Conservation (phyloP, 2,113 vertebrate species). For the Corythornis madagascariensis region DNA sequence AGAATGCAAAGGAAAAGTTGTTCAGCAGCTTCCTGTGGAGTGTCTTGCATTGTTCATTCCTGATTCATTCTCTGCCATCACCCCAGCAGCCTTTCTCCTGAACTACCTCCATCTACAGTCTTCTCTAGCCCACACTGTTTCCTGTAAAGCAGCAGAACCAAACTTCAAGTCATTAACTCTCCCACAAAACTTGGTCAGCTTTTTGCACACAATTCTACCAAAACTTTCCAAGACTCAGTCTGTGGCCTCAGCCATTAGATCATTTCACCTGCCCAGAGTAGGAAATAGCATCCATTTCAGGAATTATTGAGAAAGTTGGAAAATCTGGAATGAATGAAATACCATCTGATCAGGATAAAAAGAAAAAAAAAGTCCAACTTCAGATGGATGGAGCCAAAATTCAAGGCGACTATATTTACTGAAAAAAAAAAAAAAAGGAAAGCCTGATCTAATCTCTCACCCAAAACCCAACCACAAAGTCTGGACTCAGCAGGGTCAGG, state of each 20-base stretch:
- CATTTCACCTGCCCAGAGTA: background rate
- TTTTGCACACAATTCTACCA: background rate
- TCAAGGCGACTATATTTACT: background rate
- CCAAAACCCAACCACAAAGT: background rate
- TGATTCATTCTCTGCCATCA: background rate
- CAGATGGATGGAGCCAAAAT: background rate
- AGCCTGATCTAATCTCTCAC: background rate
- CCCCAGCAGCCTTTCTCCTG: background rate
- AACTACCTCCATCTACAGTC: background rate
- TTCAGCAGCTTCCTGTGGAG: background rate
- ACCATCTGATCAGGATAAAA: background rate
- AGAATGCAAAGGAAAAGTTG: background rate
- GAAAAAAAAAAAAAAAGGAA: background rate
- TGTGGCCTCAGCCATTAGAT: background rate
- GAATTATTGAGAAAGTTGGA: background rate
- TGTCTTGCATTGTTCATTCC: background rate
- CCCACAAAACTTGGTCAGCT: background rate
- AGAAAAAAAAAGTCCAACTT: background rate
- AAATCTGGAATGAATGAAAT: conserved; percentile 11
- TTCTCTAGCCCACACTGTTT: background rate
- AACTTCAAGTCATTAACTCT: background rate
- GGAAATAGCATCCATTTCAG: background rate
- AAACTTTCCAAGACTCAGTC: background rate
- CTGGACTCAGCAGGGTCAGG: background rate
- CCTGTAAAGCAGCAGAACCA: background rate